Evolutionary conservation across 2,797 vertebrate genomes (phyloP), one percentile per base, ranked within the genome.

Genomic region (Trachops cirrhosus): DNA sequence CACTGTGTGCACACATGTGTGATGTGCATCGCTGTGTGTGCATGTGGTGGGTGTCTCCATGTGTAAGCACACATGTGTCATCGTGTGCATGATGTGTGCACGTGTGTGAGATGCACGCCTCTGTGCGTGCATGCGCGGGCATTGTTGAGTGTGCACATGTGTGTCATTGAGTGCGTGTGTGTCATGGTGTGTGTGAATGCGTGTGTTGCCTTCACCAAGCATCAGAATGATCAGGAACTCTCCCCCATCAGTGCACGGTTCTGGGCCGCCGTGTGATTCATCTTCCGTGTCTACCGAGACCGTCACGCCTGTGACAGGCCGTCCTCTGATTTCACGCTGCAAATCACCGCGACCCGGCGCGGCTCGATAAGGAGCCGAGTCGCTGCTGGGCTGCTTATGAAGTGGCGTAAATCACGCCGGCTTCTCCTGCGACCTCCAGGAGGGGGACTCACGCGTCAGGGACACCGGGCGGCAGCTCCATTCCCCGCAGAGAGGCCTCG

Each of bases 71-170:
- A 54, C 7, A 16, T 21, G 18, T 48, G 46, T 14, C 16, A 18
- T 1, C 16, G 10, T 29, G 57, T 59, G 26, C 54, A 57, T 29
- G 48, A 50, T 15, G 50, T 50, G 26, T 18, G 24, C 29, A 2
- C 0, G 3, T 18, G 16, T 19, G 50, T 44, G 41, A 8, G 8
- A 50, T 19, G 15, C 15, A 4, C 10, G 2, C 21, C 5, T n/a
- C n/a, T n/a, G n/a, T n/a, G n/a, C 22, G 24, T 22, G 32, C 18
- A 3, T 0, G 2, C 12, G 22, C 6, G 50, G 21, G 22, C 15
- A 16, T 10, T 22, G 11, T 6, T 57, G 54, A 14, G 26, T 26
- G 26, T 67, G 64, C 64, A 34, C 32, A 9, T 3, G n/a, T 44
- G 41, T 57, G 54, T 4, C 9, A 4, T 26, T n/a, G n/a, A n/a